These are phyloP conservation scores for Ladona fulva DNA, from an alignment of 1,140 invertebrate species.

Conservation along the genomic window DNA sequence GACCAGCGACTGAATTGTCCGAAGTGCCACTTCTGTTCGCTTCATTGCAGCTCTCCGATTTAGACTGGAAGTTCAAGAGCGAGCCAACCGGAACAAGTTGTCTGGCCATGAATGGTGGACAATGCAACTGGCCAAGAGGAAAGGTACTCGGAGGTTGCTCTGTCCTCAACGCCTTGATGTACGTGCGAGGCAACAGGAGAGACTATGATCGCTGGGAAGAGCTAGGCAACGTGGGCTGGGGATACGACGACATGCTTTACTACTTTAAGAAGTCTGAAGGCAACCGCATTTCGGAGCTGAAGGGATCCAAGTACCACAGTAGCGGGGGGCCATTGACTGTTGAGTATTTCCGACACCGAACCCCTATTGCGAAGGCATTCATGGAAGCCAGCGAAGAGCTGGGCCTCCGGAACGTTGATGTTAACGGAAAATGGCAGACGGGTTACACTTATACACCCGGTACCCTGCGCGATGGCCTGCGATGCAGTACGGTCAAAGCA, in stretches of 20 bases:
- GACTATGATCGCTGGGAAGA: slow-evolving; percentile 50
- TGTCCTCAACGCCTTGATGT: slow-evolving; percentile 49
- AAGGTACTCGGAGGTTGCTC: slow-evolving; percentile 27
- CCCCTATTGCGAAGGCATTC: slow-evolving; percentile 52
- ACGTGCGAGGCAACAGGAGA: slow-evolving; percentile 43
- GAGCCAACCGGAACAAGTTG: slow-evolving; percentile 41
- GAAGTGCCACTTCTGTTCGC: slow-evolving; percentile 12
- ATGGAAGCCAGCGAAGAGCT: slow-evolving; percentile 57
- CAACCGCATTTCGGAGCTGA: slow-evolving; percentile 50
- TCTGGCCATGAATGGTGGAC: slow-evolving; percentile 29
- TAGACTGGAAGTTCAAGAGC: slow-evolving; percentile 41
- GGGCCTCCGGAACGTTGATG: slow-evolving; percentile 58
- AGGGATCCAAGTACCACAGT: slow-evolving; percentile 55
- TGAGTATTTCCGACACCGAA: slow-evolving; percentile 50
- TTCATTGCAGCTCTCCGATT: slow-evolving; percentile 24
- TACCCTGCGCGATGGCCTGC: slow-evolving; percentile 67
- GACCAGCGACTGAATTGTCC: slow-evolving; percentile 29
- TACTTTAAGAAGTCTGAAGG: slow-evolving; percentile 72
- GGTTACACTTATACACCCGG: slow-evolving; percentile 64
- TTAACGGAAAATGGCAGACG: slow-evolving; percentile 63
- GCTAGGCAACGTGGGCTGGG: slow-evolving; percentile 51
- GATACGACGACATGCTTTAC: slow-evolving; percentile 66
- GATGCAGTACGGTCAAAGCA: slow-evolving; percentile 73
- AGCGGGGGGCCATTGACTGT: slow-evolving; percentile 55
- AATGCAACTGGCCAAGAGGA: slow-evolving; percentile 28